Conservation (phyloP, 1,140 invertebrate species). For the Luehdorfia chinensis region DNA sequence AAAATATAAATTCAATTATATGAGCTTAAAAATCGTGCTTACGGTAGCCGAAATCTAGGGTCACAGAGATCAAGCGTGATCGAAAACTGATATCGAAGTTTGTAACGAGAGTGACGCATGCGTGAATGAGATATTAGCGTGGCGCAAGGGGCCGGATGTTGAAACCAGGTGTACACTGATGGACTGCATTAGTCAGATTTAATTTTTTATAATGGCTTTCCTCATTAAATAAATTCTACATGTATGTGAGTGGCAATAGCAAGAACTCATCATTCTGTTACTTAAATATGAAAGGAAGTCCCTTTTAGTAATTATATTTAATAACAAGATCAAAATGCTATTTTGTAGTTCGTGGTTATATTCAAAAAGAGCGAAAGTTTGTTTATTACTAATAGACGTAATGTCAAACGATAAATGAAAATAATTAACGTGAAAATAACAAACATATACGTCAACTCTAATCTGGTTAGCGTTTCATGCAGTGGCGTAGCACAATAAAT, state of each 20-base stretch:
- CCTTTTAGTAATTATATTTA: no score
- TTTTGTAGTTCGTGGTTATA: no score
- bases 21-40: constrained; percentile 51
- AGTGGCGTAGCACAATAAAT: constrained; percentile 41
- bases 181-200: constrained; percentile 14
- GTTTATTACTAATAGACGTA: constrained; percentile 21
- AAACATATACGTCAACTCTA: constrained; percentile 54
- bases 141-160: constrained; percentile 25
- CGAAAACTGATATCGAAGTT: constrained; percentile 72
- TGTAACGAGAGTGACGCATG: constrained; percentile 65
- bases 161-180: constrained; percentile 24
- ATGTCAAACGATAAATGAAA: constrained; percentile 55
- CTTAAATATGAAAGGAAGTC: no score
- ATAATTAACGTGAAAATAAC: constrained; percentile 59
- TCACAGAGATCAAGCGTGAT: constrained; percentile 70
- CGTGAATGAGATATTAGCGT: constrained; percentile 70
- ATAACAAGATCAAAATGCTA: no score
- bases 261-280: no score
- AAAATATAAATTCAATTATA: constrained; percentile 25
- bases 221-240: neutral
- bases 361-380: no score
- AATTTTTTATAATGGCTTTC: constrained; percentile 12
- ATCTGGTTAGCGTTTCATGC: constrained; percentile 45
- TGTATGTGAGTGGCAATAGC: no score
- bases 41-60: constrained; percentile 71